Evolutionary conservation across 2,113 vertebrate species (phyloP).

Genomic region (Felis catus): DNA sequence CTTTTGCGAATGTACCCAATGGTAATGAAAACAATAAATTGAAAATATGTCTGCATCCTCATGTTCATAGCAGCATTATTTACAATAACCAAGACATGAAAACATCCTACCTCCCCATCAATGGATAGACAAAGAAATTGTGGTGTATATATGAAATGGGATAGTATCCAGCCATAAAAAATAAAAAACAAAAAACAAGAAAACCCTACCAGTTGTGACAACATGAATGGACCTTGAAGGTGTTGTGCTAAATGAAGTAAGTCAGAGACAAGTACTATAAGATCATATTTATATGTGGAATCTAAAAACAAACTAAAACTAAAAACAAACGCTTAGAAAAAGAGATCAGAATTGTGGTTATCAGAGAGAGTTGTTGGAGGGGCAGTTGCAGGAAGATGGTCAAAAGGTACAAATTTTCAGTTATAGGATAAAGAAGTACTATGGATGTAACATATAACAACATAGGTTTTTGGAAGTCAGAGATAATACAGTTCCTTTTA

Average conservation of each 20-base stretch:
- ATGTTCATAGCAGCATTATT: not conserved
- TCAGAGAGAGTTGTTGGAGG: not conserved
- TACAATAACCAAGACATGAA: not conserved
- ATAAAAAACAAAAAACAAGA: not conserved
- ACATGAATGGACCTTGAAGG: not conserved
- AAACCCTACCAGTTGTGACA: not conserved
- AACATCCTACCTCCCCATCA: not conserved
- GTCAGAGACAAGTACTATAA: not conserved
- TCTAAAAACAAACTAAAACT: not conserved
- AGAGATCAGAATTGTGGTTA: not conserved
- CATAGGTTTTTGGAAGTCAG: not conserved
- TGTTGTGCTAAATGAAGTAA: not conserved
- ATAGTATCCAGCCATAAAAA: not conserved
- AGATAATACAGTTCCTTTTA: not conserved
- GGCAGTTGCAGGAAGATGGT: not conserved
- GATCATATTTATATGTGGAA: not conserved
- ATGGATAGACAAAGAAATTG: not conserved
- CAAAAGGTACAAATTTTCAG: not conserved
- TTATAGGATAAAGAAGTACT: not conserved
- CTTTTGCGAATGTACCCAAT: not conserved
- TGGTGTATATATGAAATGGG: not conserved
- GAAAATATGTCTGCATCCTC: not conserved
- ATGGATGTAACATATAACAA: not conserved
- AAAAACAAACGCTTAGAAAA: not conserved
- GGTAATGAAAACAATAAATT: not conserved